phyloP scores from a whole-genome alignment of 2,797 vertebrate genomes.

The Carduelis carduelis region DNA sequence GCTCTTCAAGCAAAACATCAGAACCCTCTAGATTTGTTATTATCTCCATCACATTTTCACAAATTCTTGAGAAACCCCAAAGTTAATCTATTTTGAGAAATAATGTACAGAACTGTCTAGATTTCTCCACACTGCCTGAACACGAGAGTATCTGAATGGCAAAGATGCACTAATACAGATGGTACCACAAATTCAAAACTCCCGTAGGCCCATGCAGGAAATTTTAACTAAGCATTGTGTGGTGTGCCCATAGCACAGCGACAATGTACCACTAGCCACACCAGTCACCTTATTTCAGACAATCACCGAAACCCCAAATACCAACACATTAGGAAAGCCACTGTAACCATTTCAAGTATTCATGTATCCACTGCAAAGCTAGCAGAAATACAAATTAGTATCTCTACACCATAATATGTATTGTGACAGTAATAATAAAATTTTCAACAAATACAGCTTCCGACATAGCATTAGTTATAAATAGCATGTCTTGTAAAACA shows the following conservation, averaged over 20 bases:
- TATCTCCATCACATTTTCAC: neutral
- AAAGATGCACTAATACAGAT: neutral
- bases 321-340: neutral
- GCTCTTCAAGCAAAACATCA: neutral
- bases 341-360: neutral
- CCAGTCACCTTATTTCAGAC: neutral
- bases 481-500: neutral
- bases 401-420: neutral
- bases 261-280: neutral
- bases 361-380: neutral
- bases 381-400: neutral
- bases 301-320: neutral
- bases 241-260: neutral
- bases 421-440: neutral
- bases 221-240: neutral
- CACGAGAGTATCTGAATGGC: neutral
- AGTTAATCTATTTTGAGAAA: neutral
- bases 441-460: neutral
- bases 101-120: neutral
- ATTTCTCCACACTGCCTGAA: neutral
- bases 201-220: rapidly evolving
- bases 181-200: neutral
- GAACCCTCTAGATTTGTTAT: neutral
- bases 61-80: rapidly evolving
- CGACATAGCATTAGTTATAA: neutral